These are phyloP conservation scores for Venustoraphidia nigricollis DNA, from an alignment of 2,888 invertebrate species.

Conservation along the genomic window DNA sequence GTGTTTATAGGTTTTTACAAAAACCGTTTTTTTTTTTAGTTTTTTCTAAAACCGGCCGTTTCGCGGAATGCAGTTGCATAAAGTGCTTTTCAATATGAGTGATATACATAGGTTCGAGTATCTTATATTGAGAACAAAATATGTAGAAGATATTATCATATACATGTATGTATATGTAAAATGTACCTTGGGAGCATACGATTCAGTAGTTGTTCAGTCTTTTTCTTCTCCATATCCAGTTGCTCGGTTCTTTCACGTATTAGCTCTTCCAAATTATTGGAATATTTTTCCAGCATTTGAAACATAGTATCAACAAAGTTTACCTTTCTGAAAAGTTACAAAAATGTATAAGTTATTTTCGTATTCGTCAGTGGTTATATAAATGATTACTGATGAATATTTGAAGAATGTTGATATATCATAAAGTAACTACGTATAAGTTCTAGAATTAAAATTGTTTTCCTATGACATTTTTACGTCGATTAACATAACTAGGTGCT, in stretches of 20 bases:
- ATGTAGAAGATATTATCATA: neutral
- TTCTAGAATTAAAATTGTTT: too few relatives aligned
- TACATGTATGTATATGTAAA: neutral
- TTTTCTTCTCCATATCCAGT: slow-evolving; percentile 87
- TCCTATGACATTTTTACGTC: too few relatives aligned
- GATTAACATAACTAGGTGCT: too few relatives aligned
- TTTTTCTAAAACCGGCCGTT: too few relatives aligned
- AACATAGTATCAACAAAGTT: slow-evolving; percentile 97
- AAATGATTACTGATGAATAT: slow-evolving; percentile 2
- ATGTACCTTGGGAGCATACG: slow-evolving; percentile 77
- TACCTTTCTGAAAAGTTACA: slow-evolving; percentile 49
- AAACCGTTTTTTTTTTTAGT: too few relatives aligned
- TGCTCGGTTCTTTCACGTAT: slow-evolving; percentile 87
- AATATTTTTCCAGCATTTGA: slow-evolving; percentile 91
- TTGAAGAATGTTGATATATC: neutral
- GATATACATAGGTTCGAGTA: too few relatives aligned
- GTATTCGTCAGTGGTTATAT: neutral
- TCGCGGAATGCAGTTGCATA: too few relatives aligned
- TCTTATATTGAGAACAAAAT: neutral
- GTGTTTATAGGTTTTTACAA: too few relatives aligned
- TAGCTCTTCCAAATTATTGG: slow-evolving; percentile 84
- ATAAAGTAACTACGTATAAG: too few relatives aligned
- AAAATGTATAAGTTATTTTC: neutral
- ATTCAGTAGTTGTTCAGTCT: slow-evolving; percentile 82
- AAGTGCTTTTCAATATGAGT: too few relatives aligned